Base-by-base conservation (phyloP, 2,113 vertebrate genomes). In the Sardina pilchardus region DNA sequence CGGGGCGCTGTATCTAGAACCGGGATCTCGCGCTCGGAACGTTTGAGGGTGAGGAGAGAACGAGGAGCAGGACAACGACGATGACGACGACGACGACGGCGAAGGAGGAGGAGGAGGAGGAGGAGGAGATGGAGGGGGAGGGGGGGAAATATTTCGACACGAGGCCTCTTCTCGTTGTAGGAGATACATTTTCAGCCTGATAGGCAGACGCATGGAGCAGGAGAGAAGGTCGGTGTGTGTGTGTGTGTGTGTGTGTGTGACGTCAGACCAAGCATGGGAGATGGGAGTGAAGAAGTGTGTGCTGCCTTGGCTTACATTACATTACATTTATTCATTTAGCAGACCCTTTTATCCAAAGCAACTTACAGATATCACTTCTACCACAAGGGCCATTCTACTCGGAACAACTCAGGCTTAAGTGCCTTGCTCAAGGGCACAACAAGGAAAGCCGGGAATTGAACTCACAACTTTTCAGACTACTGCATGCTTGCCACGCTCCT, bases 171-270 rank as follows among this genome's bases (percentile, higher is more conserved):
- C 90, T 93, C 34, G 90, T 92, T 94, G 93, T 94, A 94, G 94
- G 92, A 94, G 94, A 95, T 95, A 94, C 90, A 94, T 93, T 95
- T 94, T 92, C 91, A 90, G 92, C 93, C 92, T 45, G 91, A 94
- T 94, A 93, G 94, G 94, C 94, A 95, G 91, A 95, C 94, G 93
- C 91, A 88, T n/a, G 71, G n/a, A 19, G 39, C 24, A 19, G 21
- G 9, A 2, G 75, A 42, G 50, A 30, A 4, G 44, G 8, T 17
- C n/a, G 84, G n/a, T 26, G 63, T 26, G n/a, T 71, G 2, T 26
- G 63, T 26, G 26, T 71, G 63, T 71, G 63, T 30, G n/a, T 30
- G n/a, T 71, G 63, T 12, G 9, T 67, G 45, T 47, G 45, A 0
- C 45, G 12, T 47, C 45, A 12, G 45, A 47, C 45, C 1, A 42